Conservation (phyloP, 2,113 vertebrate species). For the Dromaius novaehollandiae region DNA sequence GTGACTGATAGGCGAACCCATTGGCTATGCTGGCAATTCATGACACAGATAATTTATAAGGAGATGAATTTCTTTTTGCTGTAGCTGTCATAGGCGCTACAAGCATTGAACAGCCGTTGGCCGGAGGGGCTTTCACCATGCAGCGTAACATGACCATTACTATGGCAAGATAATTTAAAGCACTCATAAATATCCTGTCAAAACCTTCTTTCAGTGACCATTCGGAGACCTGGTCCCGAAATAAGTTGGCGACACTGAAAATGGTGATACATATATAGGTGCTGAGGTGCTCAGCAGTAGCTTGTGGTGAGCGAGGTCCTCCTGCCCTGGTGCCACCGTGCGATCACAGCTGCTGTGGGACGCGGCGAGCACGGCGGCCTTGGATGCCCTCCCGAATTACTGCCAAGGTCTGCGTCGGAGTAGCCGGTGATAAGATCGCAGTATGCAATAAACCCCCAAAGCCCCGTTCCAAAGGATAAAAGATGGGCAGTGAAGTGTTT, state of each 20-base stretch:
- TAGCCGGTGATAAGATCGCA: constrained; percentile 20
- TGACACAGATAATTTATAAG: not conserved
- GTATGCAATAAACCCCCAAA: not conserved
- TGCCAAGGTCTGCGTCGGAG: not conserved
- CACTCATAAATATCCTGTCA: not conserved
- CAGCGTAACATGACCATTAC: not conserved
- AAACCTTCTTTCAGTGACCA: not conserved
- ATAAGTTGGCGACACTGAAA: not conserved
- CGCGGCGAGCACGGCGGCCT: not conserved
- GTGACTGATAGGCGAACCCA: not conserved
- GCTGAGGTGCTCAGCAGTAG: not conserved
- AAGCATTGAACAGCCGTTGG: not conserved
- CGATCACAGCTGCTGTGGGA: rapidly evolving
- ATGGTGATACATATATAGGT: rapidly evolving
- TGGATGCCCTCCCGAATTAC: rapidly evolving
- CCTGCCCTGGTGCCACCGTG: rapidly evolving
- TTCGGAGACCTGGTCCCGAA: not conserved
- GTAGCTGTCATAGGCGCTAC: not conserved
- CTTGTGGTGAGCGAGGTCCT: not conserved
- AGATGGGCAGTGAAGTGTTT: not conserved
- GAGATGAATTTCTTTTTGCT: not conserved
- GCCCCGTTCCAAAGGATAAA: not conserved
- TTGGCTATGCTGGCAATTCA: not conserved
- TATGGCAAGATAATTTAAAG: not conserved
- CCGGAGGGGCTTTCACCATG: not conserved